These are phyloP conservation scores for Operophtera brumata DNA, from an alignment of 2,888 invertebrate species.

Conservation along the genomic window DNA sequence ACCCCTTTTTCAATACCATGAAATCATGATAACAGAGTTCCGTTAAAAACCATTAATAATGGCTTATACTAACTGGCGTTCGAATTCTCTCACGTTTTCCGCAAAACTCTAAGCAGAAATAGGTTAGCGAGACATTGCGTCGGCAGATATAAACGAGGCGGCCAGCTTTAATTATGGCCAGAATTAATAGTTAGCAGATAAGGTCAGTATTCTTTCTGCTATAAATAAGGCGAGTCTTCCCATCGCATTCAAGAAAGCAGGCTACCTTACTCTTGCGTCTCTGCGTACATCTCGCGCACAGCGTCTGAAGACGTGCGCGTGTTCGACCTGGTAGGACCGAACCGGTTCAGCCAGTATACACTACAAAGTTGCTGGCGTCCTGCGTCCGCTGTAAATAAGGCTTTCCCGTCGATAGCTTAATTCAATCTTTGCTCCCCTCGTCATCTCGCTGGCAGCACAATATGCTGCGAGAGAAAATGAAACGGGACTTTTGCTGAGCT, in stretches of 20 bases:
- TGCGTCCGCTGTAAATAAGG: conserved; percentile 34
- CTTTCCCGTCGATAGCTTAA: conserved; percentile 69
- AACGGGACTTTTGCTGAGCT: conserved; percentile 49
- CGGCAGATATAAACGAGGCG: conserved; percentile 55
- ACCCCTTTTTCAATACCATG: no score
- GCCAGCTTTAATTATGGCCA: conserved; percentile 70
- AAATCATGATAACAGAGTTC: no score
- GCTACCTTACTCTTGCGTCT: conserved; percentile 18
- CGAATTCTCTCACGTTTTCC: not conserved
- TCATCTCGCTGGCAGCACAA: conserved; percentile 53
- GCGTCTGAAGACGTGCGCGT: no score
- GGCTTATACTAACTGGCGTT: not conserved
- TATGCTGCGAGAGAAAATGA: conserved; percentile 62
- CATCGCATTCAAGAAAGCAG: conserved; percentile 28
- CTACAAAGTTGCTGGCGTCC: not conserved
- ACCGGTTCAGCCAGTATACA: no score
- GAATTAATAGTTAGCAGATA: conserved; percentile 73
- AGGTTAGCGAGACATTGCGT: conserved; percentile 20
- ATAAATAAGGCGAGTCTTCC: conserved; percentile 58
- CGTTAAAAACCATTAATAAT: no score
- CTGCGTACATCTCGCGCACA: not conserved
- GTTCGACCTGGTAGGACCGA: no score
- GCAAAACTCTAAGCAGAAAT: conserved; percentile 14
- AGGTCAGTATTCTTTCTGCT: conserved; percentile 60
- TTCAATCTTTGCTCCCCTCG: conserved; percentile 73